These are phyloP conservation scores for Apodemus speciosus DNA, from an alignment of 2,113 vertebrate species.

Conservation along the genomic window DNA sequence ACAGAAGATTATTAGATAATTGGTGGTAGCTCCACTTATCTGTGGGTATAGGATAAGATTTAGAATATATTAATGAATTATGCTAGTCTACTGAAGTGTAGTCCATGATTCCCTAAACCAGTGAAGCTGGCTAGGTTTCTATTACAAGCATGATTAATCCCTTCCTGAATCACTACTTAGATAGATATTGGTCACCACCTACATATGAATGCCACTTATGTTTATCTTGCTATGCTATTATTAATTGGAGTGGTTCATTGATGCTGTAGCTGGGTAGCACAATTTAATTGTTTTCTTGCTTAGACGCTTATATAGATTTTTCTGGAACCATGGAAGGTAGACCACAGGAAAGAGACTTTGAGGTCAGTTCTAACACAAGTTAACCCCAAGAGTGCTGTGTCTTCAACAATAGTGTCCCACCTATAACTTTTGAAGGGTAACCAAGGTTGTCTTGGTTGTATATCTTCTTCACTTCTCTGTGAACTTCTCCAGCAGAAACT, in stretches of 20 bases:
- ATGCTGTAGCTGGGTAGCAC: background rate
- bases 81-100: background rate
- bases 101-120: background rate
- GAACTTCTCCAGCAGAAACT: conserved; percentile 70
- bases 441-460: background rate
- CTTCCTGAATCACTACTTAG: too few species aligned
- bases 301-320: background rate
- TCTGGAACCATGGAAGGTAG: background rate
- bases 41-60: background rate
- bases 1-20: background rate
- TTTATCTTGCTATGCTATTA: background rate
- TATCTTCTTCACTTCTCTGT: background rate
- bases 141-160: background rate
- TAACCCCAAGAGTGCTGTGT: too few species aligned
- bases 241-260: background rate
- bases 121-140: background rate
- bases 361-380: background rate
- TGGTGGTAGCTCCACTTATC: background rate
- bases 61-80: background rate
- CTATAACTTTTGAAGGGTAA: background rate
- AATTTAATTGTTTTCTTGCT: background rate
- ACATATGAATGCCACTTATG: background rate
- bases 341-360: background rate
- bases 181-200: background rate
- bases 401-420: background rate